Evolutionary conservation across 2,797 vertebrate genomes (phyloP).

Genomic region (Anniella stebbinsi): DNA sequence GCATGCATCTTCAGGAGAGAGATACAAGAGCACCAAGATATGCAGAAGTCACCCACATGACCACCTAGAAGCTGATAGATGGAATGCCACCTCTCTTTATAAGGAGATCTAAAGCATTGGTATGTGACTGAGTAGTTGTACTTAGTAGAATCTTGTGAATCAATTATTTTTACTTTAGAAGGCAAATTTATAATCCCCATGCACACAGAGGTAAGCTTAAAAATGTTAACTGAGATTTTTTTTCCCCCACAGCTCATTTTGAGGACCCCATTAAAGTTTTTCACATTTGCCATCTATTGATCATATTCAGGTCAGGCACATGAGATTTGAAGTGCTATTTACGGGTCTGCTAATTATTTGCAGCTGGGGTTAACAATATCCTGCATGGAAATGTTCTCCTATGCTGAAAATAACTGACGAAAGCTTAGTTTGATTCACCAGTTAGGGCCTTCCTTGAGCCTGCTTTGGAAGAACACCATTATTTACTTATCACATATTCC

Average conservation of each 20-base stretch:
- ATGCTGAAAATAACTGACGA: neutral
- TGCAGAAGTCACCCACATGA: neutral
- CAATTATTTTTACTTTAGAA: conserved; percentile 3
- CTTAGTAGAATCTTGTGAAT: neutral
- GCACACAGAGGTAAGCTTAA: neutral
- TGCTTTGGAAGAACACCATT: neutral
- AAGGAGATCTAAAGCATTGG: neutral
- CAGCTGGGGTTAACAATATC: neutral
- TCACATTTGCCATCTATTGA: neutral
- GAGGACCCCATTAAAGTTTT: neutral
- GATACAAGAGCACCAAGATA: neutral
- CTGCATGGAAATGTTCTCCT: neutral
- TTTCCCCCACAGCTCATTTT: neutral
- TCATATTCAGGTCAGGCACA: neutral
- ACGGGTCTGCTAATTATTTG: neutral
- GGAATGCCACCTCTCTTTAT: neutral
- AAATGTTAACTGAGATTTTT: neutral
- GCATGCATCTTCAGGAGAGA: neutral
- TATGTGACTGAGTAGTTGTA: neutral
- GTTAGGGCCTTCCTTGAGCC: too few relatives aligned
- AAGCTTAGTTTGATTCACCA: neutral
- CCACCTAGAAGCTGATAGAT: neutral
- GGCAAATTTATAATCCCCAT: neutral
- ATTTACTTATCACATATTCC: neutral
- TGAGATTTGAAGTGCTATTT: neutral